Conservation (phyloP, 2,113 vertebrate species). For the Felis chaus region DNA sequence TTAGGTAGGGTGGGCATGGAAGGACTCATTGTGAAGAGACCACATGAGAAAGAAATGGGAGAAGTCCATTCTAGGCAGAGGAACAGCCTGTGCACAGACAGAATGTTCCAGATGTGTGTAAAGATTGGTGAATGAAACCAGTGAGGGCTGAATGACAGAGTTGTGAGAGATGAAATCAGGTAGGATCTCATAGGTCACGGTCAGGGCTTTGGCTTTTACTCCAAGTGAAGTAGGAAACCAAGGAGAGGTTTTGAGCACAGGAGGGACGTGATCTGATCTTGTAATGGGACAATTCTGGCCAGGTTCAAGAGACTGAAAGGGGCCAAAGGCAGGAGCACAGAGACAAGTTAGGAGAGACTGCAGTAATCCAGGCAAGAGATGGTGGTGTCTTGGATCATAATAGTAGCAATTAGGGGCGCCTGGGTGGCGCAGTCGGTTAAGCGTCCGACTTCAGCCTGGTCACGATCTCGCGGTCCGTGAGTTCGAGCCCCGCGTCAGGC, state of each 20-base stretch:
- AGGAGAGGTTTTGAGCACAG: neutral
- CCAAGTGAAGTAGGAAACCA: neutral
- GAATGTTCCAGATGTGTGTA: neutral
- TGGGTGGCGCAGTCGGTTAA: no score
- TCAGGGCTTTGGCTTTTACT: neutral
- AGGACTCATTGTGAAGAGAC: neutral
- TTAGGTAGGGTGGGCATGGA: neutral
- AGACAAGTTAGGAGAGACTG: neutral
- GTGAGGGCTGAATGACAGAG: neutral
- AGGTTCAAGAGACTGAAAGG: neutral
- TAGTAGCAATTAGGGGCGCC: no score
- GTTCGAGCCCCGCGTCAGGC: no score
- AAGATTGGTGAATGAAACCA: neutral
- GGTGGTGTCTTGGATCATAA: neutral
- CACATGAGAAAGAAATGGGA: neutral
- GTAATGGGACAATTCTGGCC: neutral
- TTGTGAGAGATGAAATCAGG: neutral
- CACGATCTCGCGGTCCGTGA: no score
- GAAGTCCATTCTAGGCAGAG: neutral
- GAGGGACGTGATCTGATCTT: neutral
- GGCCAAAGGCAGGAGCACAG: neutral
- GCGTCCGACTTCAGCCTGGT: no score
- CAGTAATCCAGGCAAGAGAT: neutral
- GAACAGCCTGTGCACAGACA: neutral
- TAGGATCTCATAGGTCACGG: neutral